Percentiles rank a stretch among this genome's conserved stretches.
phyloP scores from a whole-genome alignment of 2,888 invertebrate genomes.

The Monochamus alternatus region DNA sequence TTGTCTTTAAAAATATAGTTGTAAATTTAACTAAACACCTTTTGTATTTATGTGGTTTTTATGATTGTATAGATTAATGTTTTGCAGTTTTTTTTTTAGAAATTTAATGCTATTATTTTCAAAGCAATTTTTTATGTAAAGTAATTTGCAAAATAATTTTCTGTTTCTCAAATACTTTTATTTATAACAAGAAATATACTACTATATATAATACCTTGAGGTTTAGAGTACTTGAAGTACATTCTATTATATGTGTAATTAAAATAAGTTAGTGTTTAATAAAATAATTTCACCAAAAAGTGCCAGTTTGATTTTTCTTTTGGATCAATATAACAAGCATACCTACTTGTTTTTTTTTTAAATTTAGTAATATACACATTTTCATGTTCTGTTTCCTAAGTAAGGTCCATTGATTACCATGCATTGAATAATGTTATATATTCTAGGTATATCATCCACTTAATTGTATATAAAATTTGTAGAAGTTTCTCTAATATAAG shows the following conservation, averaged over 20 bases:
- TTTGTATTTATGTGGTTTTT: conserved; percentile 48
- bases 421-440: not conserved
- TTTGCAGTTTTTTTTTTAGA: conserved; percentile 35
- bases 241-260: conserved; percentile 43
- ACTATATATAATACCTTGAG: conserved; percentile 38
- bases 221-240: conserved; percentile 37
- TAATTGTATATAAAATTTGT: no score
- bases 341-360: not conserved
- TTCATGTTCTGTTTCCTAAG: conserved; percentile 18
- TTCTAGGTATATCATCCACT: no score
- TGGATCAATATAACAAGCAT: conserved; percentile 12
- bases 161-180: conserved; percentile 41
- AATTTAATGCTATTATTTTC: conserved; percentile 31
- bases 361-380: conserved; percentile 1
- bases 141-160: conserved; percentile 40
- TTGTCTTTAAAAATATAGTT: conserved; percentile 32
- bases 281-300: conserved; percentile 46
- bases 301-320: conserved; percentile 47
- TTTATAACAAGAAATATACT: conserved; percentile 31
- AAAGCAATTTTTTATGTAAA: conserved; percentile 30
- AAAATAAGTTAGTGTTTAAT: conserved; percentile 43
- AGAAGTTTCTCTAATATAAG: no score
- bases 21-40: conserved; percentile 43
- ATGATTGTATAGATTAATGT: conserved; percentile 48
- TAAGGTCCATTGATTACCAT: not conserved